These are phyloP conservation scores for Ischnura elegans DNA, from an alignment of 2,888 invertebrate species.

Conservation along the genomic window DNA sequence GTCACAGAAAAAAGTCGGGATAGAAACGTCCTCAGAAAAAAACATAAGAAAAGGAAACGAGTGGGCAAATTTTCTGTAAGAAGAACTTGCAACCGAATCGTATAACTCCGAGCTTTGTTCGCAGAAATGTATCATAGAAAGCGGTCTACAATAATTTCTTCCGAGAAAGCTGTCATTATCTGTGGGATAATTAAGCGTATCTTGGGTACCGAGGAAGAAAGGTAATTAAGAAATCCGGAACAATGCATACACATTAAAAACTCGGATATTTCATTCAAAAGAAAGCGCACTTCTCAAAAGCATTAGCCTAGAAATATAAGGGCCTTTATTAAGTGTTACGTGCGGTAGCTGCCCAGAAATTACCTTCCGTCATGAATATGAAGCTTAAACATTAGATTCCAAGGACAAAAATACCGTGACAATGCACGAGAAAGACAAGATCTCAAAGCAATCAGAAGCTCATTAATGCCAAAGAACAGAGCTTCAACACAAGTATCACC, in stretches of 20 bases:
- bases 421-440: too few relatives aligned
- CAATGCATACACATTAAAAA: not conserved
- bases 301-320: not conserved
- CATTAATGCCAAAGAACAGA: too few relatives aligned
- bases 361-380: not conserved
- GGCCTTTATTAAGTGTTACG: not conserved
- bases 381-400: not conserved
- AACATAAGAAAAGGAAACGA: too few relatives aligned
- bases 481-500: too few relatives aligned
- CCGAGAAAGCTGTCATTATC: not conserved
- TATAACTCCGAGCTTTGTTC: too few relatives aligned
- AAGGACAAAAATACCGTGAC: too few relatives aligned
- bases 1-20: too few relatives aligned
- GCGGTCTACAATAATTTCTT: not conserved
- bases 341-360: not conserved
- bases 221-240: not conserved
- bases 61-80: too few relatives aligned
- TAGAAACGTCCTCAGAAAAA: too few relatives aligned
- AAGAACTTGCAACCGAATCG: too few relatives aligned
- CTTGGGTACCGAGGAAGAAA: not conserved
- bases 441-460: too few relatives aligned
- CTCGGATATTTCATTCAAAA: not conserved
- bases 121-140: not conserved
- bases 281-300: not conserved
- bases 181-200: not conserved